These are phyloP conservation scores for Pammene fasciana DNA, from an alignment of 2,888 invertebrate genomes.

Conservation along the genomic window DNA sequence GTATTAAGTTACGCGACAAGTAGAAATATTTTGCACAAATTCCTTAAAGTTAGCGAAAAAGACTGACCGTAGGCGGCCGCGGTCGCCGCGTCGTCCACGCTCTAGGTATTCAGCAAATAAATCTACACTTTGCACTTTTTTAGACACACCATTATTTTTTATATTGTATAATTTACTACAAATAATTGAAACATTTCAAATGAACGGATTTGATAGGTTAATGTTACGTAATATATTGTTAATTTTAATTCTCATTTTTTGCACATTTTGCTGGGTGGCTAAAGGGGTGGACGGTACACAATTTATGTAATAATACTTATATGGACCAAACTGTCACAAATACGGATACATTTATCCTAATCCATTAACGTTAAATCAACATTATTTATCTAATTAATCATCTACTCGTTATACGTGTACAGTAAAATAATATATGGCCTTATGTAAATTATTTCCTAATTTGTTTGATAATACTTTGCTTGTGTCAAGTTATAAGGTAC, in stretches of 20 bases:
- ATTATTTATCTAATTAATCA: conserved; percentile 80
- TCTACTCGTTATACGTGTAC: conserved; percentile 82
- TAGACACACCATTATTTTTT: conserved; percentile 11
- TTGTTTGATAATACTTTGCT: conserved; percentile 70
- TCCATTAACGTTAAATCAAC: conserved; percentile 77
- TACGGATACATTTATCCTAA: conserved; percentile 80
- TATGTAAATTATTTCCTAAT: conserved; percentile 80
- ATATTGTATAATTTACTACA: not conserved
- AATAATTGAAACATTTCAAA: conserved; percentile 14
- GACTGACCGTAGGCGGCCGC: conserved; percentile 81
- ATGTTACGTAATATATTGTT: conserved; percentile 11
- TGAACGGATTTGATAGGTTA: conserved; percentile 27
- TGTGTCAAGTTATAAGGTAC: conserved; percentile 62
- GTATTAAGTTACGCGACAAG: conserved; percentile 78
- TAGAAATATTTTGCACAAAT: conserved; percentile 83
- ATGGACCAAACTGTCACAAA: conserved; percentile 83
- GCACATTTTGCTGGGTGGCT: conserved; percentile 63
- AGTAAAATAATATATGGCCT: conserved; percentile 81
- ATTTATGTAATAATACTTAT: conserved; percentile 80
- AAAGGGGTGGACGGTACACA: conserved; percentile 64
- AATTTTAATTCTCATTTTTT: conserved; percentile 34
- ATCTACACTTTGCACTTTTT: conserved; percentile 29
- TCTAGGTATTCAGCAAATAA: conserved; percentile 68
- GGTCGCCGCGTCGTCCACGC: conserved; percentile 69
- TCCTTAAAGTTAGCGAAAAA: conserved; percentile 80